Percentiles rank a stretch among this genome's conserved stretches.
These are phyloP conservation scores for Triplophysa yarkandensis DNA, from an alignment of 2,797 vertebrate genomes.

Conservation along the genomic window DNA sequence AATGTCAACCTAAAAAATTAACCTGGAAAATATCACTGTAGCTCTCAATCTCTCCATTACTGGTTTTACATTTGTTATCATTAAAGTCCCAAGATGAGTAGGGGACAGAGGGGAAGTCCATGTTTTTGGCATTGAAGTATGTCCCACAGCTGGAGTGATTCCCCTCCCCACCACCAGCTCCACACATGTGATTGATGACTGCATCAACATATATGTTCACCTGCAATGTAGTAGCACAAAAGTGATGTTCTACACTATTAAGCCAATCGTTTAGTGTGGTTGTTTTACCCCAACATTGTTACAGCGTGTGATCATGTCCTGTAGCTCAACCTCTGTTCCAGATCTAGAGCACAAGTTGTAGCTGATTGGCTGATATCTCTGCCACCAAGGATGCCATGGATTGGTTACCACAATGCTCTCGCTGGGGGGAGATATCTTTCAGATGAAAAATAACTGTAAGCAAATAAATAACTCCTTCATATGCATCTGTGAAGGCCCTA, in stretches of 20 bases:
- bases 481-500: slow-evolving; percentile 85
- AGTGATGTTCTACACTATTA: slow-evolving; percentile 42
- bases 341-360: slow-evolving; percentile 90
- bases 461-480: slow-evolving; percentile 67
- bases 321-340: slow-evolving; percentile 84
- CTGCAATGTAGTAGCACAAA: slow-evolving; percentile 64
- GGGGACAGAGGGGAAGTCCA: slow-evolving; percentile 84
- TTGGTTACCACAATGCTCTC: slow-evolving; percentile 79
- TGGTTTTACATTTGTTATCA: slow-evolving; percentile 82
- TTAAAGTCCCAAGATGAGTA: slow-evolving; percentile 86
- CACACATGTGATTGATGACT: slow-evolving; percentile 93
- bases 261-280: not conserved
- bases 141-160: slow-evolving; percentile 83
- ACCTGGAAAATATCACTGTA: slow-evolving; percentile 85
- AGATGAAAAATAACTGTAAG: not conserved
- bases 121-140: slow-evolving; percentile 77
- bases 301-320: slow-evolving; percentile 89
- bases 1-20: slow-evolving; percentile 52
- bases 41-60: slow-evolving; percentile 81
- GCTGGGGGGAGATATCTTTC: slow-evolving; percentile 89
- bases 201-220: slow-evolving; percentile 90
- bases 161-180: slow-evolving; percentile 72
- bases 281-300: slow-evolving; percentile 87
- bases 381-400: slow-evolving; percentile 87
- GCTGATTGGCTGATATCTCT: slow-evolving; percentile 90